Evolutionary conservation across 2,113 vertebrate genomes (phyloP).

Genomic region (Silurus meridionalis): DNA sequence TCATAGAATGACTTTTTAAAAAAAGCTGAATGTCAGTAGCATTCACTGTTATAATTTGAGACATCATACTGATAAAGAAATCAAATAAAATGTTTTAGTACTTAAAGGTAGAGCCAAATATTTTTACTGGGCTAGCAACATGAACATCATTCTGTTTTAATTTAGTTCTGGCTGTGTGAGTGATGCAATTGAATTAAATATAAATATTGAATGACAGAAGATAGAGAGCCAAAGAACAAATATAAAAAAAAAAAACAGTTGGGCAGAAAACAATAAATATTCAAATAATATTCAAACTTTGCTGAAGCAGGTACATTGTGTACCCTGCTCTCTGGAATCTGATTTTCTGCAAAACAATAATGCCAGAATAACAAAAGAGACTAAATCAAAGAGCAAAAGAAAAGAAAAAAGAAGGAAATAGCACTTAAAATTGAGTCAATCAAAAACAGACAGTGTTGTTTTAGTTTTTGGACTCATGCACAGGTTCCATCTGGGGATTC

Average conservation of each 20-base stretch:
- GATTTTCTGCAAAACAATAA: neutral
- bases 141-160: slow-evolving; percentile 3
- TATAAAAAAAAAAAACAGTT: neutral
- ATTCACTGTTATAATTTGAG: neutral
- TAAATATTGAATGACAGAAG: slow-evolving; percentile 1
- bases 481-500: neutral
- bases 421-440: neutral
- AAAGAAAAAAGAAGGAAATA: slow-evolving; percentile 3
- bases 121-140: neutral
- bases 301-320: neutral
- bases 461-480: neutral
- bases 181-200: slow-evolving; percentile 2
- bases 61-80: neutral
- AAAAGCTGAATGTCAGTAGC: neutral
- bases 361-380: neutral
- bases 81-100: neutral
- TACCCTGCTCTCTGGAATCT: slow-evolving; percentile 8
- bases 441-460: neutral
- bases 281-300: neutral
- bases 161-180: neutral
- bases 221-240: neutral
- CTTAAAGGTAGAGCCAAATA: neutral
- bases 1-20: neutral
- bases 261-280: neutral
- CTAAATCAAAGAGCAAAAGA: neutral